Base-by-base conservation (phyloP, 2,888 invertebrate genomes). In the Tribolium freemani region DNA sequence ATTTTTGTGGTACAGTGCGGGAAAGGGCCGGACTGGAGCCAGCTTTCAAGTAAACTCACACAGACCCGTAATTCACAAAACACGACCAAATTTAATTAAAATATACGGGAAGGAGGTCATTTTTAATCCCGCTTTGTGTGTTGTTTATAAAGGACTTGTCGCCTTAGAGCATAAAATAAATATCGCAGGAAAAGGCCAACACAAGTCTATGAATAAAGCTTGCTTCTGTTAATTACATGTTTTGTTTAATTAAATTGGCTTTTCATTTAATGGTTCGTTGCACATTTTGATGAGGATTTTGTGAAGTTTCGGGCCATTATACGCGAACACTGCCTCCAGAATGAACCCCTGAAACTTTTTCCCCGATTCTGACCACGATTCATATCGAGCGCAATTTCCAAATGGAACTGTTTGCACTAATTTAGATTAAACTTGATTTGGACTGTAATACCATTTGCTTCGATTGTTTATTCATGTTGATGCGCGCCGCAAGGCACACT, bases 241-340 rank as follows among this genome's bases (percentile, higher is more conserved):
- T 84, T 84, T 82, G 82, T 83, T 83, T 83, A 83, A 84, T 84
- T 83, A 83, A 83, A 83, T 84, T 83, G 83, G 83, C 82, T 83
- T 83, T 84, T 82, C 83, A 83, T 83, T 84, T 83, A 82, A 81
- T 79, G 83, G 80, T 82, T 76, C 80, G 83, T 77, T 78, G 81
- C 80, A 69, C 81, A 77, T 79, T 81, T 78, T 82, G 82, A 82
- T 82, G 80, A 78, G 78, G 76, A 80, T 80, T 81, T 78, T 76
- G 77, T 48, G 11, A 46, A 50, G 66, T 57, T 67, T n/a, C 26
- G 48, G 46, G 31, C 48, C 50, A 31, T 63, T 50, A 13, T 21
- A 13, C 44, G 20, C 51, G 8, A 20, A 51, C 16, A 16, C 11
- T 13, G 45, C 10, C 60, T 46, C n/a, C 10, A 13, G 46, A 45